Conservation (phyloP, 1,140 invertebrate species). For the Drosophila nigromelanica region DNA sequence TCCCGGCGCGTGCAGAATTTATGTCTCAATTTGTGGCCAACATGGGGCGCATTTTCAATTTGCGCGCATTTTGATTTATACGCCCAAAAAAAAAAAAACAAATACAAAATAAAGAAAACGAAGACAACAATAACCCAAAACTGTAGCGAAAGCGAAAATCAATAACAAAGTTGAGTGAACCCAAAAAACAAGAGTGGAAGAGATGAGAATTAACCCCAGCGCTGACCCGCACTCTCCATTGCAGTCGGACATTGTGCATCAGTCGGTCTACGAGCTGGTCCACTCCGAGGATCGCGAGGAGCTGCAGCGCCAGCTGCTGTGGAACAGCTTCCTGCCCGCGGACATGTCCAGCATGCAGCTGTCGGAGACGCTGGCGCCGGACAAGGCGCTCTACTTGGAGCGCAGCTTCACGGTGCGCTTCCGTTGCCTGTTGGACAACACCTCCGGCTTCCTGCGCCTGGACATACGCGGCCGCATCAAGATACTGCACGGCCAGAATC, state of each 20-base stretch:
- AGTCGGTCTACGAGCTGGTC: slow-evolving; percentile 99
- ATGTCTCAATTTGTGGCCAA: slow-evolving; percentile 81
- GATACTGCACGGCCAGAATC: slow-evolving; percentile 97
- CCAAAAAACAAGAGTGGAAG: background rate
- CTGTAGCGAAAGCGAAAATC: slow-evolving; percentile 60
- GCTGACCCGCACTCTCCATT: slow-evolving; percentile 24
- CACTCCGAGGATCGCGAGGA: slow-evolving; percentile 99
- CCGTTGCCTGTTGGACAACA: slow-evolving; percentile 99
- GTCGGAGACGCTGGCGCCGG: slow-evolving; percentile 92
- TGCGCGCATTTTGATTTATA: slow-evolving; percentile 79
- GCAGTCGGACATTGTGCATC: slow-evolving; percentile 99
- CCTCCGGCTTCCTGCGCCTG: slow-evolving; percentile 98
- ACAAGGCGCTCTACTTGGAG: slow-evolving; percentile 94
- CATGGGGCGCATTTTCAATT: slow-evolving; percentile 82
- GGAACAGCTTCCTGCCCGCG: slow-evolving; percentile 96
- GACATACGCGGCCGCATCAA: slow-evolving; percentile 98
- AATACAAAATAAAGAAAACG: slow-evolving; percentile 18
- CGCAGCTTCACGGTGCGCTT: slow-evolving; percentile 99
- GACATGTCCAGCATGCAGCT: slow-evolving; percentile 91
- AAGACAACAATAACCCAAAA: slow-evolving; percentile 13
- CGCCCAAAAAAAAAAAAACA: slow-evolving; percentile 56
- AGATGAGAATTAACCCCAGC: background rate
- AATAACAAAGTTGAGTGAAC: slow-evolving; percentile 49
- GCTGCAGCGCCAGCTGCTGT: slow-evolving; percentile 97
- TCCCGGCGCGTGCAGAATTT: slow-evolving; percentile 77